Evolutionary conservation across 2,888 invertebrate genomes (phyloP), one percentile per base, ranked within the genome.

Genomic region (Saturnia pavonia): DNA sequence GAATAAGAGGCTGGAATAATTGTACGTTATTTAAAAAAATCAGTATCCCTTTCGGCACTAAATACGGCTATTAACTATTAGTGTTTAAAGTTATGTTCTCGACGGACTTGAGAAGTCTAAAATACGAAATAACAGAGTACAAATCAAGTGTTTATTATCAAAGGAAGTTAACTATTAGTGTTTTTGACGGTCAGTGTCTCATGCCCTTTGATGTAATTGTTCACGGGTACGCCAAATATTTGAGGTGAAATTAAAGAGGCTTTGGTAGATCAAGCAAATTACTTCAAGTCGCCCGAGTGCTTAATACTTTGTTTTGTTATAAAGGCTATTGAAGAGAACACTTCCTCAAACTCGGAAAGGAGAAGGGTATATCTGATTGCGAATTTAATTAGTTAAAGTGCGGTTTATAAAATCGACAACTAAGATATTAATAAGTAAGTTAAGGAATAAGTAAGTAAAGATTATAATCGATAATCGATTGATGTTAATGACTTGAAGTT

Each of bases 111-210:
- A 81, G n/a, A n/a, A n/a, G n/a, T n/a, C n/a, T n/a, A n/a, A n/a
- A n/a, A n/a, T n/a, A n/a, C n/a, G n/a, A 78, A 81, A 82, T 83
- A 82, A 81, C 77, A 80, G 74, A 80, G 76, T 69, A 77, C 77
- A 79, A 80, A 79, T 78, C 75, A 80, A 84, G 84, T 75, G 80
- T 79, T 79, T 82, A 85, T 83, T 84, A 84, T 87, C 88, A 89
- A 89, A 89, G 86, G 82, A 82, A 84, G 81, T 83, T 83, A 83
- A 85, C 84, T 82, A 84, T 81, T 82, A 87, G 84, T 85, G 85
- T 82, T 87, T 85, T 84, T 82, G 85, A 85, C 84, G 87, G 86
- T 85, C 85, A 88, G 84, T 82, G 80, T 79, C 79, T 80, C 77
- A 80, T 80, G 82, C 79, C 78, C 87, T 90, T 89, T 89, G 89